Conservation (phyloP, 2,113 vertebrate species). For the Leptocoma aspasia region DNA sequence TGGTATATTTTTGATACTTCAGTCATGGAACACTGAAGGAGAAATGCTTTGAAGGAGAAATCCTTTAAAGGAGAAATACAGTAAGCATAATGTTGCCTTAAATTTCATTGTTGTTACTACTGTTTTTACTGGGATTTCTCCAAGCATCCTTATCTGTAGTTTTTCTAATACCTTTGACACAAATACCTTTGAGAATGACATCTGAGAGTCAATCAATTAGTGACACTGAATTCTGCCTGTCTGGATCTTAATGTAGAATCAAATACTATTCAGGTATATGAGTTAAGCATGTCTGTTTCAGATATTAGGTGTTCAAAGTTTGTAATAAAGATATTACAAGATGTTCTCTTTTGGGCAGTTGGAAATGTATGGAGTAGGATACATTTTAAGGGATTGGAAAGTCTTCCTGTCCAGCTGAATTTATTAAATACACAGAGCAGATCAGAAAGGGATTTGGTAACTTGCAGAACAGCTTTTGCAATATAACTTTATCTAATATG, state of each 20-base stretch:
- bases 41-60: background rate
- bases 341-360: background rate
- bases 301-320: background rate
- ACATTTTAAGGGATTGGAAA: background rate
- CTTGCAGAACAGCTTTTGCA: background rate
- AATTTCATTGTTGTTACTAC: background rate
- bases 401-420: accelerated
- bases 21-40: background rate
- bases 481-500: background rate
- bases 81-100: background rate
- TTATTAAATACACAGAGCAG: background rate
- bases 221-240: background rate
- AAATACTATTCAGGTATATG: background rate
- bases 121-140: background rate
- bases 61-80: background rate
- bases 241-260: background rate
- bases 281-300: background rate
- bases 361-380: background rate
- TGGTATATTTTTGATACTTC: background rate
- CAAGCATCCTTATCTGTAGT: background rate
- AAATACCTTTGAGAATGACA: background rate
- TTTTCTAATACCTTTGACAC: background rate
- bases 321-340: background rate
- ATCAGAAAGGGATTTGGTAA: background rate
- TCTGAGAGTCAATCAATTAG: background rate